These are phyloP conservation scores for Microplitis manilae DNA, from an alignment of 2,888 invertebrate genomes.

Conservation along the genomic window DNA sequence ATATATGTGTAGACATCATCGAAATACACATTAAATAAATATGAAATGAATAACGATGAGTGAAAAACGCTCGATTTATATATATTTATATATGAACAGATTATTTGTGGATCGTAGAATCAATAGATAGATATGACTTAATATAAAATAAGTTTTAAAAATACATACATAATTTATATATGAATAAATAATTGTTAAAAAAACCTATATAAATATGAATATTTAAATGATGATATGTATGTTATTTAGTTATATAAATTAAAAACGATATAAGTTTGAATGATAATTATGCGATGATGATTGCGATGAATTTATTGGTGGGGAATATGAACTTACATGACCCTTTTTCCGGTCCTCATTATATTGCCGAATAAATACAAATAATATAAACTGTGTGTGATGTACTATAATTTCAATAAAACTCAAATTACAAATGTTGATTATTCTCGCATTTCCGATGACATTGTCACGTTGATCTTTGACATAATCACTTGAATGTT, in stretches of 20 bases:
- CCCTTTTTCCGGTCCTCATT: conserved; percentile 38
- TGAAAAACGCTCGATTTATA: background rate
- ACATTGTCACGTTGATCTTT: conserved; percentile 48
- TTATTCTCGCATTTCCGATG: conserved; percentile 45
- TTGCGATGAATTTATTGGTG: background rate
- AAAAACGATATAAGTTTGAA: conserved; percentile 31
- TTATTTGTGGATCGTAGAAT: too few species aligned
- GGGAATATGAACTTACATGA: conserved; percentile 25
- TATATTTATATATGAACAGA: background rate
- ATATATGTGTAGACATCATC: too few species aligned
- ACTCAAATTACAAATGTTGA: conserved; percentile 49
- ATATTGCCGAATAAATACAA: conserved; percentile 36
- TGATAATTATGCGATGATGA: conserved; percentile 9
- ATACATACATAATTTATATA: too few species aligned
- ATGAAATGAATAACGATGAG: background rate
- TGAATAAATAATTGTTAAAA: too few species aligned
- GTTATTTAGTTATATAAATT: too few species aligned
- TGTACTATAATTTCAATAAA: conserved; percentile 44
- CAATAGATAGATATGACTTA: too few species aligned
- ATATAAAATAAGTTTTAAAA: too few species aligned
- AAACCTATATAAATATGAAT: too few species aligned
- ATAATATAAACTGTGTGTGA: background rate
- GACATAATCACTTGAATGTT: conserved; percentile 36
- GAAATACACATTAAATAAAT: too few species aligned
- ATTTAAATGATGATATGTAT: too few species aligned